These are phyloP conservation scores for Drosophila glabriapex DNA, from an alignment of 2,888 invertebrate species.

Conservation along the genomic window DNA sequence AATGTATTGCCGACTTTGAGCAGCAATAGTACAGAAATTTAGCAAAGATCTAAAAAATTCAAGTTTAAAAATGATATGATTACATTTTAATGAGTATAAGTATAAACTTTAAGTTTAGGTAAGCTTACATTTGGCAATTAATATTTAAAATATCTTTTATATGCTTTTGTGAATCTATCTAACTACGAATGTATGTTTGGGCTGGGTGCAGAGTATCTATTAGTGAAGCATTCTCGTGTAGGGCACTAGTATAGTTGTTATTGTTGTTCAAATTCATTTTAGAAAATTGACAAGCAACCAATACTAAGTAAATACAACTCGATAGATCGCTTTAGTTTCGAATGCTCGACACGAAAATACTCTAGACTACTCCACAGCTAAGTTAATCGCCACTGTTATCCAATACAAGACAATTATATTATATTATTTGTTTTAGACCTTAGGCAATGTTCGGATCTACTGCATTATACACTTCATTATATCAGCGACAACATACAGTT, in stretches of 20 bases:
- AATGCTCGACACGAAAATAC: slow-evolving; percentile 1
- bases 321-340: background rate
- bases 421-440: background rate
- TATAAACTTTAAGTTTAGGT: background rate
- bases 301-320: slow-evolving; percentile 17
- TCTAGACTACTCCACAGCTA: background rate
- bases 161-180: background rate
- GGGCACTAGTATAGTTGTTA: background rate
- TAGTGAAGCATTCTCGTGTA: background rate
- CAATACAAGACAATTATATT: background rate
- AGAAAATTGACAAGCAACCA: background rate
- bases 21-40: background rate
- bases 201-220: background rate
- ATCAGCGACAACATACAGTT: background rate
- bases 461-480: background rate
- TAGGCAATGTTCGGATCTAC: background rate
- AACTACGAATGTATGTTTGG: background rate
- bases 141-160: background rate
- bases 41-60: background rate
- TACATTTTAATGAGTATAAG: background rate
- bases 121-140: background rate
- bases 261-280: slow-evolving; percentile 14
- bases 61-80: background rate
- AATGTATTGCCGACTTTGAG: background rate
- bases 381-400: background rate